Percentiles rank a stretch among this genome's conserved stretches.
These are phyloP conservation scores for Pachyuromys duprasi DNA, from an alignment of 2,797 vertebrate genomes.

Conservation along the genomic window DNA sequence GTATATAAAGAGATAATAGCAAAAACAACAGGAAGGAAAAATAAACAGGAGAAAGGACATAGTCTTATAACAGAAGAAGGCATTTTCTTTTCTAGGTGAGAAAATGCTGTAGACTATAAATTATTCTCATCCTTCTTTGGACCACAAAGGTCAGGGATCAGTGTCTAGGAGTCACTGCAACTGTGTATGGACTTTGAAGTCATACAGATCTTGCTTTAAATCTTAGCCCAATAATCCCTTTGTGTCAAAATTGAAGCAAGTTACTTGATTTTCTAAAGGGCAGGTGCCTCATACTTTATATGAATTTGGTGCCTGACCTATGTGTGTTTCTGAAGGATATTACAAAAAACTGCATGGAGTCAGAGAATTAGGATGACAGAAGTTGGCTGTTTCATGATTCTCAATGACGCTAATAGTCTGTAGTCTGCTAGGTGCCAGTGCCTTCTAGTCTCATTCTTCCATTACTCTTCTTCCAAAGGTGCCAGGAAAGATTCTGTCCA, in stretches of 20 bases:
- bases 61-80: not conserved
- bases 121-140: not conserved
- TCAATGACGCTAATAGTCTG: not conserved
- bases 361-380: not conserved
- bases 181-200: not conserved
- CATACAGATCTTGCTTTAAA: not conserved
- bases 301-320: not conserved
- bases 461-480: not conserved
- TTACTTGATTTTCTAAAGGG: conserved; percentile 15
- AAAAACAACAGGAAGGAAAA: conserved; percentile 29
- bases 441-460: accelerated
- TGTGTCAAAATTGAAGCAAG: not conserved
- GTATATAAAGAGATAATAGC: conserved; percentile 24
- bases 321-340: not conserved
- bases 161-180: not conserved
- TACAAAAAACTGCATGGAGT: not conserved
- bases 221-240: not conserved
- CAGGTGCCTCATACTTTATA: not conserved
- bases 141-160: not conserved
- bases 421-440: not conserved
- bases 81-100: not conserved
- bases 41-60: not conserved
- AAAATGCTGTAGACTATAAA: not conserved
- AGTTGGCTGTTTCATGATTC: not conserved
- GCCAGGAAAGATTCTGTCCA: not conserved